Evolutionary conservation across 2,113 vertebrate genomes (phyloP), one percentile per base, ranked within the genome.

Genomic region (Labrus mixtus): DNA sequence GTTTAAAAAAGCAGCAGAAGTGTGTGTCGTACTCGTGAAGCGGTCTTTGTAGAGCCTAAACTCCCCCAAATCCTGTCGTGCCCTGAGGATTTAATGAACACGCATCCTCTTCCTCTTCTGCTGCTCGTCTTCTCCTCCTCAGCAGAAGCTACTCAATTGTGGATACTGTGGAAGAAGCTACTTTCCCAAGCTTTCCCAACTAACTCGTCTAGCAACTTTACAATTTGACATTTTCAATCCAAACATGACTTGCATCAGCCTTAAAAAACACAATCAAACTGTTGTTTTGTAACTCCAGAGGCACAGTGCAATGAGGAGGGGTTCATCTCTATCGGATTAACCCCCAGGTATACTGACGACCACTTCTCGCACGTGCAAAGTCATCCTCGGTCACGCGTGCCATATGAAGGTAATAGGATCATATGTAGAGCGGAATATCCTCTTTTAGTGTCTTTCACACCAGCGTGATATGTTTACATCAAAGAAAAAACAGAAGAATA

Each of bases 311-410:
- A 20, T 15, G 7, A 50, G 6, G 25, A 60, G n/a, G 29, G 37
- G 0, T 20, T 69, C 12, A 25, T 29, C 29, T 39, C 1, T 20
- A 39, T 7, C 0, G 1, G 37, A 29, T 33, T 41, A 68, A 48
- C 33, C 25, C 36, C 6, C 25, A 25, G 50, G 22, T 60, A 12
- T 10, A 67, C 19, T 8, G 20, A 41, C 3, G 10, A 76, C 54
- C 36, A n/a, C 54, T 19, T 56, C 33, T 4, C 3, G 15, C 46
- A 73, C 1, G 25, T 17, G 65, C n/a, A 10, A 53, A 54, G 62
- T 84, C 51, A 65, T 46, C 29, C 56, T 81, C 37, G 39, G 25
- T 17, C 29, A 12, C 68, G 71, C 22, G 5, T 64, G 66, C 36
- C 17, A 48, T 17, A 37, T 55, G 43, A 39, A 56, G 17, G 25